Percentiles rank a stretch among this genome's conserved stretches.
phyloP scores from a whole-genome alignment of 2,888 invertebrate genomes.

The Diaprepes abbreviatus region DNA sequence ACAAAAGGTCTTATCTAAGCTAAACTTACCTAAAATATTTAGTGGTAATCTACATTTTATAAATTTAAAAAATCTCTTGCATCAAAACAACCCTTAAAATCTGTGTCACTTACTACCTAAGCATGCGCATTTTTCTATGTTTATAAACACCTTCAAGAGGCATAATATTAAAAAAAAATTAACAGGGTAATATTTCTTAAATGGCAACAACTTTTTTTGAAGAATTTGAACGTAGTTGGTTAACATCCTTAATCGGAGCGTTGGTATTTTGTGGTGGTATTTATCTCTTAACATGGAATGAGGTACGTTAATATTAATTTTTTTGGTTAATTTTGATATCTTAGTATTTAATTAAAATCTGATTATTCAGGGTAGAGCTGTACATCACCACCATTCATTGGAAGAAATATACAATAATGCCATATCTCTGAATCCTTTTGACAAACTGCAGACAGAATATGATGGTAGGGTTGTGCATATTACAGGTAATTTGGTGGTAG shows the following conservation, averaged over 20 bases:
- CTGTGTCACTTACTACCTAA: background rate
- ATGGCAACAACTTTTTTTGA: constrained; percentile 60
- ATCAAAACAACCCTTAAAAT: constrained; percentile 21
- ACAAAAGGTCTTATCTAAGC: background rate
- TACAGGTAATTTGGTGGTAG: constrained; percentile 78
- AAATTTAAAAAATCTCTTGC: background rate
- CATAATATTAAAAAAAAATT: background rate
- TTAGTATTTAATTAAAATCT: no score
- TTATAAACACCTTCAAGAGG: constrained; percentile 5
- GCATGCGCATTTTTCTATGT: constrained; percentile 21
- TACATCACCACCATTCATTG: constrained; percentile 82
- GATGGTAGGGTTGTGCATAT: constrained; percentile 85
- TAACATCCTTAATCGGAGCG: constrained; percentile 79
- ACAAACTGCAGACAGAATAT: constrained; percentile 71
- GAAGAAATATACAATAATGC: constrained; percentile 82
- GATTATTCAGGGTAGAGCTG: constrained; percentile 80
- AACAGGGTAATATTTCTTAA: constrained; percentile 1
- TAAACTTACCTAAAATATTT: constrained; percentile 3
- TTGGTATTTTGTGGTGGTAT: constrained; percentile 77
- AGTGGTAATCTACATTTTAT: constrained; percentile 6
- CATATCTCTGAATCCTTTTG: constrained; percentile 68
- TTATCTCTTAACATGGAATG: constrained; percentile 86
- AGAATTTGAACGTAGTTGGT: constrained; percentile 79
- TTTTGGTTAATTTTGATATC: no score
- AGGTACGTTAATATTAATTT: constrained; percentile 70